A percentile compares a stretch with the other conserved stretches of the same genome.
Evolutionary conservation across 92 coral and sea anemone genomes (phyloP).

Genomic region (Phenganax marumi): DNA sequence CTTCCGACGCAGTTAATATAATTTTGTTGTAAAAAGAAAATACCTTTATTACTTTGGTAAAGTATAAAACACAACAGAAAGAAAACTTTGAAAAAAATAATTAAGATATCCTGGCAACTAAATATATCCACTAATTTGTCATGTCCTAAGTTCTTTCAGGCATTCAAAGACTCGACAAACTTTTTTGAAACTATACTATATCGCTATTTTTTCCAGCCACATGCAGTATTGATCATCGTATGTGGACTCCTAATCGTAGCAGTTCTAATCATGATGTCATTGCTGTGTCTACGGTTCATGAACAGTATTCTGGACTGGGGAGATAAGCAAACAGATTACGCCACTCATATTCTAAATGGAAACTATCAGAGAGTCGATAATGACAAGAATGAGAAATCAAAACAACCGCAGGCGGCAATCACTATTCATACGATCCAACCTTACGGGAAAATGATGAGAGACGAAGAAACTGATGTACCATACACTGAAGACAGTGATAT

Average conservation of each 20-base stretch:
- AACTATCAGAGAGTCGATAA: constrained; percentile 24
- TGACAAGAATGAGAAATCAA: background rate
- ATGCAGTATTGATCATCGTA: background rate
- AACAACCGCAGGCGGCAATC: constrained; percentile 26
- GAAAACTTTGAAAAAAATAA: background rate
- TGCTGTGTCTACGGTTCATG: constrained; percentile 39
- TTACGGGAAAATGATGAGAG: constrained; percentile 24
- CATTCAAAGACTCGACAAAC: background rate
- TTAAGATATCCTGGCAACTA: constrained; percentile 1
- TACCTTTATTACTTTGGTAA: background rate
- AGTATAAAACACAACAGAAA: background rate
- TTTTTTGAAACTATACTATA: background rate
- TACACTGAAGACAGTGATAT: constrained; percentile 42
- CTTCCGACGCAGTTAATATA: background rate
- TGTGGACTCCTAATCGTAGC: background rate
- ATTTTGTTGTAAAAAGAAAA: background rate
- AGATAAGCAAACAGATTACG: constrained; percentile 16
- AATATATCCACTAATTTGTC: background rate
- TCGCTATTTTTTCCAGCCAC: background rate
- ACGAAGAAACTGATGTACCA: constrained; percentile 40
- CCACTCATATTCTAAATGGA: constrained; percentile 4
- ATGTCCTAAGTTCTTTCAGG: background rate
- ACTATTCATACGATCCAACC: constrained; percentile 42
- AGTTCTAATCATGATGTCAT: constrained; percentile 12
- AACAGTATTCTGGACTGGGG: constrained; percentile 42